Percentiles rank a stretch among this genome's conserved stretches.
These are phyloP conservation scores for Bradypus variegatus DNA, from an alignment of 2,797 vertebrate species.

Conservation along the genomic window DNA sequence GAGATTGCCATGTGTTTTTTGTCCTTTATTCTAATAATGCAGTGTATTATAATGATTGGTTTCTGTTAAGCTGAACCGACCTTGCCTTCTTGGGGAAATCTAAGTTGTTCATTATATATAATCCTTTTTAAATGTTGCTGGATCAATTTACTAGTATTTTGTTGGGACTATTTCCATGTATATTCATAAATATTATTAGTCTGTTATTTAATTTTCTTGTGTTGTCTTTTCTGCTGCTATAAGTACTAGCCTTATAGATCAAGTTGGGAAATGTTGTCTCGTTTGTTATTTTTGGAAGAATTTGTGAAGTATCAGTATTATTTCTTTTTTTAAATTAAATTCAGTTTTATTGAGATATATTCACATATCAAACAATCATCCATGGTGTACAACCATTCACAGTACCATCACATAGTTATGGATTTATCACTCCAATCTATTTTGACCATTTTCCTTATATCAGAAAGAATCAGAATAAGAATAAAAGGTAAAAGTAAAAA, in stretches of 20 bases:
- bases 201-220: background rate
- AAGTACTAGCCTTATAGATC: background rate
- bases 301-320: background rate
- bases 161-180: background rate
- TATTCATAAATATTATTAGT: background rate
- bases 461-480: no score
- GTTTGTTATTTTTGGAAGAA: background rate
- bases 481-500: no score
- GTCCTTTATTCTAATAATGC: background rate
- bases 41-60: background rate
- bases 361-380: no score
- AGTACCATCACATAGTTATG: no score
- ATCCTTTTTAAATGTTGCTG: background rate
- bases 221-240: background rate
- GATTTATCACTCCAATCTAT: no score
- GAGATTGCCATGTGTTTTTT: background rate
- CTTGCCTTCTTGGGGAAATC: background rate
- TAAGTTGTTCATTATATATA: background rate
- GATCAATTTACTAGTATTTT: background rate
- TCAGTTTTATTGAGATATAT: no score
- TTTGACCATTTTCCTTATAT: no score
- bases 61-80: background rate
- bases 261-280: background rate
- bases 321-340: background rate
- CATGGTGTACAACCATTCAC: no score